Conservation (phyloP, 1,140 invertebrate genomes). For the Caerostris extrusa region DNA sequence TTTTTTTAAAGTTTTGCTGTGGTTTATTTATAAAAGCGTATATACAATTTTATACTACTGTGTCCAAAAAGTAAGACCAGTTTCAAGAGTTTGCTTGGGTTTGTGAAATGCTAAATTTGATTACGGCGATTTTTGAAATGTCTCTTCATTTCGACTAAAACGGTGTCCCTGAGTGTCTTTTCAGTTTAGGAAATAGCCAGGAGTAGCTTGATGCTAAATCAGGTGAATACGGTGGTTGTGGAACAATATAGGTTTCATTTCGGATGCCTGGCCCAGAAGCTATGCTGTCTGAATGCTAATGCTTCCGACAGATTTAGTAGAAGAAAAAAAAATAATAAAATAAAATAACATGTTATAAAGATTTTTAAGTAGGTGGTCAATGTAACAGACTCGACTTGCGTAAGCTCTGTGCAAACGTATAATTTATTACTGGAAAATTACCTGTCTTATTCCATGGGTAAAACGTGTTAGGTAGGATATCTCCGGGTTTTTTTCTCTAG, state of each 20-base stretch:
- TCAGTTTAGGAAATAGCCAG: too few species aligned
- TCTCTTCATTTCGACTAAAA: too few species aligned
- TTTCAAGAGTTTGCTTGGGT: too few species aligned
- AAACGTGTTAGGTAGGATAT: neutral
- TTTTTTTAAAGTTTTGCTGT: neutral
- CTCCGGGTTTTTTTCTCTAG: neutral
- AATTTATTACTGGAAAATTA: constrained; percentile 48
- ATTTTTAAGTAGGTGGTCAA: constrained; percentile 26
- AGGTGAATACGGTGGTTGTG: too few species aligned
- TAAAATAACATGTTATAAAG: constrained; percentile 27
- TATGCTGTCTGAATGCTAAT: constrained; percentile 36
- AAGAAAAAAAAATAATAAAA: neutral
- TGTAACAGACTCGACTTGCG: neutral
- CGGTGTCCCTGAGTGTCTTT: too few species aligned
- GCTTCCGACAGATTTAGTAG: neutral
- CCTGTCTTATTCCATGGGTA: constrained; percentile 37
- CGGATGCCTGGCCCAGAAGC: neutral
- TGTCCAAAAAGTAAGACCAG: too few species aligned
- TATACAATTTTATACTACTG: too few species aligned
- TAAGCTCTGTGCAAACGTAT: neutral
- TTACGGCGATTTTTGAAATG: too few species aligned
- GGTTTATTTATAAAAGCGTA: too few species aligned
- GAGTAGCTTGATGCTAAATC: too few species aligned
- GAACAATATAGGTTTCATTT: too few species aligned
- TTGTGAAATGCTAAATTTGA: too few species aligned